phyloP scores from a whole-genome alignment of 2,888 invertebrate species.

The Lottia scabra region DNA sequence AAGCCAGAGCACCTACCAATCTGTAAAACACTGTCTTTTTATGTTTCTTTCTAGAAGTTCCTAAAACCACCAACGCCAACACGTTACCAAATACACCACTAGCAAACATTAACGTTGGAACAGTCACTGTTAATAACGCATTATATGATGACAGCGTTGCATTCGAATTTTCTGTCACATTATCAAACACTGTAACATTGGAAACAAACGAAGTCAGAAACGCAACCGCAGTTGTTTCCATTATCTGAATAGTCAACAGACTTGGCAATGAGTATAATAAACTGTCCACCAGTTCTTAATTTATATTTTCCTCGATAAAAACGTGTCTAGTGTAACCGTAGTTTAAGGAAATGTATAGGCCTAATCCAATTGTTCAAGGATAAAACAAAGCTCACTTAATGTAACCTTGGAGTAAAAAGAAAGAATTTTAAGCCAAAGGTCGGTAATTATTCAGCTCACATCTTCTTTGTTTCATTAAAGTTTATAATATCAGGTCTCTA shows the following conservation, averaged over 20 bases:
- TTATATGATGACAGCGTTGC: not conserved
- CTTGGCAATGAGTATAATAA: not conserved
- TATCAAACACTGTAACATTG: not conserved
- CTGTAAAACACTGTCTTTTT: conserved; percentile 64
- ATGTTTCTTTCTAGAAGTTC: conserved; percentile 52
- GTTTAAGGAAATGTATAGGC: not conserved
- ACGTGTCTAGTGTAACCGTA: too few species aligned
- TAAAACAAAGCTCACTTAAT: not conserved
- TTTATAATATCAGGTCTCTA: not conserved
- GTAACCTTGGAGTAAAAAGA: too few species aligned
- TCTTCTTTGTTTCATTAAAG: not conserved
- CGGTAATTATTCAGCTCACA: too few species aligned
- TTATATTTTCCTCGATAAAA: too few species aligned
- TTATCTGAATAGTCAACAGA: not conserved
- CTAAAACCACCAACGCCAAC: conserved; percentile 61
- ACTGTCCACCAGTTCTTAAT: not conserved
- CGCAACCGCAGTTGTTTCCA: not conserved
- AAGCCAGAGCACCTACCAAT: conserved; percentile 61
- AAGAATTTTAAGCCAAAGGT: too few species aligned
- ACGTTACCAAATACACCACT: conserved; percentile 60
- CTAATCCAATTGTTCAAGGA: not conserved
- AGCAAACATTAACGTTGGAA: conserved; percentile 49
- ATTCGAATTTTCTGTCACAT: not conserved
- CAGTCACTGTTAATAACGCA: conserved; percentile 30
- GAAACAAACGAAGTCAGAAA: not conserved